Evolutionary conservation across 2,888 invertebrate genomes (phyloP).

Genomic region (Candidula unifasciata): DNA sequence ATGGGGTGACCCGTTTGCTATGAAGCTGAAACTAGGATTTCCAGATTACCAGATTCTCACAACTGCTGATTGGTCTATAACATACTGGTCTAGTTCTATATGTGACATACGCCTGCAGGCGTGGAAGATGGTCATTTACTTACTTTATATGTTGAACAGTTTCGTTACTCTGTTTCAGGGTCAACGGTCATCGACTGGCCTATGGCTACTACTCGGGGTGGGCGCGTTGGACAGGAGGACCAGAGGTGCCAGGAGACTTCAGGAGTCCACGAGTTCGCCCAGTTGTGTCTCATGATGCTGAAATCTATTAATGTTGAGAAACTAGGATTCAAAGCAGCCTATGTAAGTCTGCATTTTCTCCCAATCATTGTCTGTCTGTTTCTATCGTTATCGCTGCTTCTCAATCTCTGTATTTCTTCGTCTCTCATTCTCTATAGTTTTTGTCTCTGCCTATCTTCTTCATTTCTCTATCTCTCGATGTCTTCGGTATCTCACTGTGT

Average conservation of each 20-base stretch:
- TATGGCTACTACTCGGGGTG: conserved; percentile 55
- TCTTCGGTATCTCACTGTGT: conserved; percentile 26
- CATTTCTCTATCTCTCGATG: not conserved
- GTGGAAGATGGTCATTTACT: too few species aligned
- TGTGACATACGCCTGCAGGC: too few species aligned
- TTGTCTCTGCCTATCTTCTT: conserved; percentile 14
- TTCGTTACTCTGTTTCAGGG: conserved; percentile 41
- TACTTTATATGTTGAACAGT: too few species aligned
- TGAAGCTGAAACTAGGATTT: too few species aligned
- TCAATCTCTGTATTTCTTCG: conserved; percentile 24
- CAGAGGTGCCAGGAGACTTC: conserved; percentile 53
- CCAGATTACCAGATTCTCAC: too few species aligned
- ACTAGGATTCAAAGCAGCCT: conserved; percentile 39
- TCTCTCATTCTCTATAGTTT: conserved; percentile 29
- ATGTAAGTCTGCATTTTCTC: conserved; percentile 34
- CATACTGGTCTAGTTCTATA: too few species aligned
- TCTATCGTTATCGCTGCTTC: conserved; percentile 13
- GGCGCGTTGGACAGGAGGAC: conserved; percentile 49
- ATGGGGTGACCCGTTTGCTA: too few species aligned
- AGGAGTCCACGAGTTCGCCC: conserved; percentile 50
- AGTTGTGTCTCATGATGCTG: conserved; percentile 51
- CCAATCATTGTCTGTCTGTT: conserved; percentile 13
- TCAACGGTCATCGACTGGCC: conserved; percentile 52
- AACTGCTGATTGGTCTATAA: too few species aligned
- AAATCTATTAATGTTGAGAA: conserved; percentile 17